A percentile compares a stretch with the other conserved stretches of the same genome.
These are phyloP conservation scores for Bursaphelenchus mucronatus DNA, from an alignment of 1,140 invertebrate species.

Conservation along the genomic window DNA sequence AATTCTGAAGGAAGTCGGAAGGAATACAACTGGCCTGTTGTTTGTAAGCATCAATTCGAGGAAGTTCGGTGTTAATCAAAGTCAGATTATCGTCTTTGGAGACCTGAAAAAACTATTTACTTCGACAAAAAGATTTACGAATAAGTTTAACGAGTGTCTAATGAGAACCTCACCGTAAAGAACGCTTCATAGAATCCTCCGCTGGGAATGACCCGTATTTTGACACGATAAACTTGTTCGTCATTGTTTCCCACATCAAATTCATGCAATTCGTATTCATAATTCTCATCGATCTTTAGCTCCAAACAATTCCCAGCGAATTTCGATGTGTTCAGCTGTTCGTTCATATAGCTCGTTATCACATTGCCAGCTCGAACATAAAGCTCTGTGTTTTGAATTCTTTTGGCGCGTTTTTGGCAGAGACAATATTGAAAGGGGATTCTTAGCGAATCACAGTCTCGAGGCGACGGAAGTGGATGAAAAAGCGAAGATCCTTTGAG, in stretches of 20 bases:
- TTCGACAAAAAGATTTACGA: slow-evolving; percentile 7
- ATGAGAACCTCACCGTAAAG: neutral
- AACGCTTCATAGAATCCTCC: slow-evolving; percentile 19
- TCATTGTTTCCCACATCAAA: no score
- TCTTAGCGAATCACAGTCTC: slow-evolving; percentile 3
- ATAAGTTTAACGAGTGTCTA: neutral
- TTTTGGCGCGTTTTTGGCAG: neutral
- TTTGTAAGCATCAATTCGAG: slow-evolving; percentile 11
- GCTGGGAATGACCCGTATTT: slow-evolving; percentile 1
- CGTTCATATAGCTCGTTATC: no score
- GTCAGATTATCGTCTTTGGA: neutral
- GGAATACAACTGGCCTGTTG: slow-evolving; percentile 10
- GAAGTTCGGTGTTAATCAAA: slow-evolving; percentile 2
- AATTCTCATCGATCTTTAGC: no score
- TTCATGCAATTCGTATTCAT: no score
- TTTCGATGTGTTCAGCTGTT: no score
- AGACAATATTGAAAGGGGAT: slow-evolving; percentile 14
- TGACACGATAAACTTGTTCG: neutral
- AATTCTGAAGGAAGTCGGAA: slow-evolving; percentile 15
- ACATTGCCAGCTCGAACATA: no score
- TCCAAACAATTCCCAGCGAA: no score
- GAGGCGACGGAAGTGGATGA: slow-evolving; percentile 8
- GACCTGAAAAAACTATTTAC: no score
- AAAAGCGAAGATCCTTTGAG: slow-evolving; percentile 14
- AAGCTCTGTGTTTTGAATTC: no score